Percentiles rank a stretch among this genome's conserved stretches.
Evolutionary conservation across 2,888 invertebrate species (phyloP).

Genomic region (Odontocerum albicorne): DNA sequence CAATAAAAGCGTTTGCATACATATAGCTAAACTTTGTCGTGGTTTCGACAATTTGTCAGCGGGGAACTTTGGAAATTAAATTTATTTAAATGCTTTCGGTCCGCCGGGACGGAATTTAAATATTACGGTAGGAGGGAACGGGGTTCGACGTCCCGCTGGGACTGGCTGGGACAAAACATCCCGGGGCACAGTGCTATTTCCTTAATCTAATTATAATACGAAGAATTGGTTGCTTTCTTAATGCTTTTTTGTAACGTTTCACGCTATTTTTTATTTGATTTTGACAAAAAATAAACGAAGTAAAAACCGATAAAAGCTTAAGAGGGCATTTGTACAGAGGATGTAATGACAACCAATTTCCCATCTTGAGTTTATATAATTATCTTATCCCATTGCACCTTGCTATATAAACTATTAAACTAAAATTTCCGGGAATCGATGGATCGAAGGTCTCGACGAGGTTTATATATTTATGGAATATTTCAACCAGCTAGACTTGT

Average conservation of each 20-base stretch:
- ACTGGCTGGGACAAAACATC: slow-evolving; percentile 1
- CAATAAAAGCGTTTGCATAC: slow-evolving; percentile 26
- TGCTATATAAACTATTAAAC: no score
- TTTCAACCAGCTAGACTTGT: no score
- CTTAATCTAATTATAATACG: slow-evolving; percentile 19
- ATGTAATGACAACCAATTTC: no score
- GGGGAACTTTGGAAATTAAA: slow-evolving; percentile 36
- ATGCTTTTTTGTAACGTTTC: slow-evolving; percentile 9
- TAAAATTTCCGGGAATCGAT: no score
- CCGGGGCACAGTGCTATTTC: slow-evolving; percentile 13
- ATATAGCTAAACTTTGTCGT: slow-evolving; percentile 21
- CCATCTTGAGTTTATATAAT: no score
- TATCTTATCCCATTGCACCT: no score
- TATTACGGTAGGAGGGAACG: slow-evolving; percentile 25
- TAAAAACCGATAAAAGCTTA: no score
- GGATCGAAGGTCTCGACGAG: no score
- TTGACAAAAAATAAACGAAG: no score
- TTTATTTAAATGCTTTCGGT: slow-evolving; percentile 36
- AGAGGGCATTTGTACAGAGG: no score
- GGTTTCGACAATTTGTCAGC: slow-evolving; percentile 37
- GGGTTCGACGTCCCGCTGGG: slow-evolving; percentile 24
- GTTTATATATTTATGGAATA: no score
- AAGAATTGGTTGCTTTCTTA: slow-evolving; percentile 14
- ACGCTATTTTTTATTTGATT: slow-evolving; percentile 5
- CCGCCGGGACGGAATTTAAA: slow-evolving; percentile 35